A percentile compares a stretch with the other conserved stretches of the same genome.
Conservation (phyloP, 2,888 invertebrate genomes). For the Scaptodrosophila latifasciaeformis region DNA sequence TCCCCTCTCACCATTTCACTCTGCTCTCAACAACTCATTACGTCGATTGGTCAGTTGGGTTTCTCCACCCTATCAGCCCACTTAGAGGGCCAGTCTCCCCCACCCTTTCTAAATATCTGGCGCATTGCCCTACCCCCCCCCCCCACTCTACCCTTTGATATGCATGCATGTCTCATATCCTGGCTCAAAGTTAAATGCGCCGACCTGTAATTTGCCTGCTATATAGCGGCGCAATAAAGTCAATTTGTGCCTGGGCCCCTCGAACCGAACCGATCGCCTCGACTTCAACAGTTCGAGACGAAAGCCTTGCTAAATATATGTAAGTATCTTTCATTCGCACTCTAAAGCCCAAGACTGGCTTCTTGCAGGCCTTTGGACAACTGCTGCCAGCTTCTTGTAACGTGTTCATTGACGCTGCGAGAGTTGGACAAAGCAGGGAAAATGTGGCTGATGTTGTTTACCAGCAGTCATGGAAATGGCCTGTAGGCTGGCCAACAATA, state of each 20-base stretch:
- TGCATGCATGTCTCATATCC: conserved; percentile 40
- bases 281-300: conserved; percentile 23
- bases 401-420: conserved; percentile 51
- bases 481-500: conserved; percentile 58
- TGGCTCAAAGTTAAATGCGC: conserved; percentile 70
- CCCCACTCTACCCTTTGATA: too few species aligned
- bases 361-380: neutral
- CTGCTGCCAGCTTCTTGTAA: conserved; percentile 33
- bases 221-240: conserved; percentile 67
- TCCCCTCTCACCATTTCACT: too few species aligned
- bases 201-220: conserved; percentile 70
- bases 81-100: too few species aligned
- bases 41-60: too few species aligned
- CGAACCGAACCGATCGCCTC: neutral
- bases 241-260: conserved; percentile 50
- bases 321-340: conserved; percentile 17
- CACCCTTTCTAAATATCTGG: too few species aligned
- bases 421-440: neutral
- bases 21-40: too few species aligned
- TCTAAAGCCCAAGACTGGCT: neutral
- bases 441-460: neutral
- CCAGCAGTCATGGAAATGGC: conserved; percentile 43
- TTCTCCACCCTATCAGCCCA: too few species aligned
- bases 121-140: too few species aligned
- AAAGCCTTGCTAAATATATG: conserved; percentile 40